Evolutionary conservation across 1,140 invertebrate genomes (phyloP), one percentile per base, ranked within the genome.

Genomic region (Aphelinus certus): DNA sequence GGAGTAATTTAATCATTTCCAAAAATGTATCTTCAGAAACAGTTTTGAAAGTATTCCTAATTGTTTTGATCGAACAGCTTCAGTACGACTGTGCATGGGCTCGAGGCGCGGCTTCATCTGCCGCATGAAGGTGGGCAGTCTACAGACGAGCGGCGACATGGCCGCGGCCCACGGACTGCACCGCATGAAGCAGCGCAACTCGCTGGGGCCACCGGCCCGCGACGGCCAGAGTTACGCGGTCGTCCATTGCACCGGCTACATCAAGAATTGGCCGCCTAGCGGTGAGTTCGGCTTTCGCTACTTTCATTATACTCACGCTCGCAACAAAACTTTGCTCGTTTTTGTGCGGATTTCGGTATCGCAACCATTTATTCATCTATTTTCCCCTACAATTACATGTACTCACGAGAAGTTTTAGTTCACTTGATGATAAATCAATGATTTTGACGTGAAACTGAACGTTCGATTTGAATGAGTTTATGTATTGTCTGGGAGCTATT

Each of bases 221-320:
- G 97, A 99, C 89, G 97, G 96, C 42, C 93, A 97, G 81, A 96
- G 97, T 86, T 99, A 97, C 87, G 97, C 97, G 2, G 98, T 99
- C 2, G 96, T 99, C 3, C 98, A 99, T 86, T 99, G 98, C 85
- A 99, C 98, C 10, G 98, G 98, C 0, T 99, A 99, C 84, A 98
- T 99, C 57, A 99, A 99, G 88, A 99, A 98, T 88, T 99, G 97
- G 96, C 97, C 98, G 48, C 97, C 97, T 10, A 94, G 95, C 82
- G 95, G 95, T 94, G 88, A 88, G 86, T 87, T 56, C n/a, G 46
- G 9, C 2, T 47, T 46, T 65, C 26, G 10, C 63, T 53, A 26
- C 26, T 26, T 26, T 26, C 26, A 26, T 26, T 26, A 26, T 26
- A 26, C 26, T 26, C 26, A 26, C 26, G 26, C 26, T 26, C 26